These are phyloP conservation scores for Nomada goodeniana DNA, from an alignment of 2,888 invertebrate genomes.

Conservation along the genomic window DNA sequence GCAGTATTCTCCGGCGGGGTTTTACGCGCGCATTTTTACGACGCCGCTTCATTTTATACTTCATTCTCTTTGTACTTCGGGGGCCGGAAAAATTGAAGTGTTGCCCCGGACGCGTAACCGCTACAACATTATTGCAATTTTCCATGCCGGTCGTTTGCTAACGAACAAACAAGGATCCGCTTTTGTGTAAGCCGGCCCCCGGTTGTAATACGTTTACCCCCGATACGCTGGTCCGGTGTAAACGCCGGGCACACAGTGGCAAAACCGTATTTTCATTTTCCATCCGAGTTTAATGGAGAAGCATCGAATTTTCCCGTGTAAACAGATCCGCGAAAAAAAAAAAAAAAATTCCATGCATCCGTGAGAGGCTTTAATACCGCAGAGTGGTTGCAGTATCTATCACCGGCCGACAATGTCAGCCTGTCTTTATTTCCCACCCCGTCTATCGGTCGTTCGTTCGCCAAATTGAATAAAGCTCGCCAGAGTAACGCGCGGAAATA, in stretches of 20 bases:
- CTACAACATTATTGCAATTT: constrained; percentile 62
- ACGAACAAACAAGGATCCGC: constrained; percentile 36
- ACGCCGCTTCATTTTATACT: constrained; percentile 50
- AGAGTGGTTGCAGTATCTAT: constrained; percentile 52
- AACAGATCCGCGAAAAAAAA: constrained; percentile 58
- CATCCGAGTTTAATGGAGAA: constrained; percentile 58
- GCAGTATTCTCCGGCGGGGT: not conserved
- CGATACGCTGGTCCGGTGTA: constrained; percentile 36
- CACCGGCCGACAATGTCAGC: constrained; percentile 44
- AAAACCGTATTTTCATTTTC: constrained; percentile 33
- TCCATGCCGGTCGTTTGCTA: constrained; percentile 3
- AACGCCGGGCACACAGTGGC: constrained; percentile 47
- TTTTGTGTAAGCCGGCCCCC: constrained; percentile 25
- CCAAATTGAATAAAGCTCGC: constrained; percentile 64
- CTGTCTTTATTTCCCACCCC: constrained; percentile 24
- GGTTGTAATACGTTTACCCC: constrained; percentile 48
- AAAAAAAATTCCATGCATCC: constrained; percentile 67
- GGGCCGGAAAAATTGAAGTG: constrained; percentile 58
- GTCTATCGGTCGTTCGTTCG: constrained; percentile 26
- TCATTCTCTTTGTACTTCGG: constrained; percentile 58
- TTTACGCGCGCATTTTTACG: constrained; percentile 17
- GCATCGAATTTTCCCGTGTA: constrained; percentile 66
- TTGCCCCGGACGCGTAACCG: constrained; percentile 28
- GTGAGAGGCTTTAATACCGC: constrained; percentile 64
- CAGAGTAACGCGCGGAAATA: constrained; percentile 39